These are phyloP conservation scores for Plectrocnemia conspersa DNA, from an alignment of 1,140 invertebrate genomes.

Conservation along the genomic window DNA sequence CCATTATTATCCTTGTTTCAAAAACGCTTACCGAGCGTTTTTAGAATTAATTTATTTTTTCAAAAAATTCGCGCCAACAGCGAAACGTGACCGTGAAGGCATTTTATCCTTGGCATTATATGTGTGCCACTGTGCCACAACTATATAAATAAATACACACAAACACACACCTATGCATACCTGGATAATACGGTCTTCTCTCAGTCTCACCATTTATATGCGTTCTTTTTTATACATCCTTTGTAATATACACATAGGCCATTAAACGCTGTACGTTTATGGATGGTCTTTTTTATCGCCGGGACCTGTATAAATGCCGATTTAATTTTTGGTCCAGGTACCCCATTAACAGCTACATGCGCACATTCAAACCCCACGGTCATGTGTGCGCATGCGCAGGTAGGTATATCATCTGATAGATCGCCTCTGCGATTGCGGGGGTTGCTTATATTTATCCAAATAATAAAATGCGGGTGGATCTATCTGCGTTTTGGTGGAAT, in stretches of 20 bases:
- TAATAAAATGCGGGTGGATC: background rate
- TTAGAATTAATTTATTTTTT: too few relatives aligned
- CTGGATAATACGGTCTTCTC: background rate
- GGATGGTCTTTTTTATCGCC: constrained; percentile 14
- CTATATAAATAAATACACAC: background rate
- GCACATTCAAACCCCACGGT: background rate
- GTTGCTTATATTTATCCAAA: constrained; percentile 5
- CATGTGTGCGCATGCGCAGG: background rate
- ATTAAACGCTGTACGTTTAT: constrained; percentile 33
- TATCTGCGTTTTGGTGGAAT: background rate
- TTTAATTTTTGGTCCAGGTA: constrained; percentile 34
- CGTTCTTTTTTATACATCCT: constrained; percentile 15
- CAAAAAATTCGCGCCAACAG: too few relatives aligned
- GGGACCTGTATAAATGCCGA: constrained; percentile 35
- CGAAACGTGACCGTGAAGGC: too few relatives aligned
- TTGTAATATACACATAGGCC: constrained; percentile 33
- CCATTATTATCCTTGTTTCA: too few relatives aligned
- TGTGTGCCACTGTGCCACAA: constrained; percentile 3
- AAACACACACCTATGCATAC: background rate
- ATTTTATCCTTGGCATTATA: background rate
- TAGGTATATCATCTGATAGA: constrained; percentile 10
- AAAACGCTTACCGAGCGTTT: too few relatives aligned
- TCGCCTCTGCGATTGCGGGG: constrained; percentile 5
- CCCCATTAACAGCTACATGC: constrained; percentile 9
- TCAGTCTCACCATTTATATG: background rate